Evolutionary conservation across 2,797 vertebrate genomes (phyloP), one percentile per base, ranked within the genome.

Genomic region (Tympanoctomys barrerae): DNA sequence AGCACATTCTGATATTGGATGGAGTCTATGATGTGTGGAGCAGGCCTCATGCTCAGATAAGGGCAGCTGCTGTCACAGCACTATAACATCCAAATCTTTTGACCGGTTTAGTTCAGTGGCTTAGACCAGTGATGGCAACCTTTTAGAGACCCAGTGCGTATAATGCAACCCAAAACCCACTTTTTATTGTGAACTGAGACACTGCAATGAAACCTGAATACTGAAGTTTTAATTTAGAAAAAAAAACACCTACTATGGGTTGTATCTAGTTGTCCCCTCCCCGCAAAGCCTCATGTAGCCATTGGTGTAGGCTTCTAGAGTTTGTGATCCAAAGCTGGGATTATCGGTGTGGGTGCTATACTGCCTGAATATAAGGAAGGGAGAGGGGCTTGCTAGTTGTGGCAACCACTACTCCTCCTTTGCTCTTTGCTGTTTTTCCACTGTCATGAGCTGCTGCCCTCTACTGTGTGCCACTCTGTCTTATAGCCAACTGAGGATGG

Each of bases 1-100:
- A 0, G 59, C 0, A 2, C 8, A 33, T 7, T 91, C 2, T 52
- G 31, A 24, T 11, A 14, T 0, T 42, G 18, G 39, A 19, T 16
- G 66, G 18, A 42, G 13, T 49, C 49, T 62, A 9, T 28, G 28
- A 31, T 8, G 71, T 86, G 49, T 68, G 21, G 19, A 31, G n/a
- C n/a, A 2, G 19, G 33, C 2, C 36, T 68, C 1, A 13, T 73
- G 70, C 42, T 92, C 77, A 54, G 59, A 71, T 5, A 2, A 19
- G 9, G n/a, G 31, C 5, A 84, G 26, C 16, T 36, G 36, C 46
- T 18, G 12, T 77, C 52, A 33, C 13, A 46, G 31, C 2, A 70
- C 12, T 64, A 54, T 57, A 54, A 39, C n/a, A 21, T 57, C 31
- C 59, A 26, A 42, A 49, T 9, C n/a, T 8, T 77, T 49, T 73